Evolutionary conservation across 2,797 vertebrate genomes (phyloP).

Genomic region (Babyrousa celebensis): DNA sequence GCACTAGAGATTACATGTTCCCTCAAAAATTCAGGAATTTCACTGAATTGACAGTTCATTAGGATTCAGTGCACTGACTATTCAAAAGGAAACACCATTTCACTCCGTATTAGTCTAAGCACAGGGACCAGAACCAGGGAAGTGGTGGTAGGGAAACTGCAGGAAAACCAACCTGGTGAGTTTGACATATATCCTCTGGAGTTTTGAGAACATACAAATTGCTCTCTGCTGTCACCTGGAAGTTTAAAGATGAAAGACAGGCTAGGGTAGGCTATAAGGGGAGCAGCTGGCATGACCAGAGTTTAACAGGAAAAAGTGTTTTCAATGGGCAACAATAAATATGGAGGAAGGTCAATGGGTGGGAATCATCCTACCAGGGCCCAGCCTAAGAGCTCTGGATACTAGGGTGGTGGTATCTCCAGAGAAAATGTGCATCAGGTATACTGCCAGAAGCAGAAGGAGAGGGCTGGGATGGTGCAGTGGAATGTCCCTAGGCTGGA

Average conservation of each 20-base stretch:
- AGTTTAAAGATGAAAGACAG: slow-evolving; percentile 27
- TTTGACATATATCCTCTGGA: background rate
- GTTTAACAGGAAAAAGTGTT: background rate
- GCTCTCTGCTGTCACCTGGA: background rate
- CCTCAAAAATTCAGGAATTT: slow-evolving; percentile 17
- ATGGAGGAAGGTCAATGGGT: background rate
- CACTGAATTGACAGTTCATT: background rate
- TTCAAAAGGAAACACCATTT: background rate
- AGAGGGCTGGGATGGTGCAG: background rate
- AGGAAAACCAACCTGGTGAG: background rate
- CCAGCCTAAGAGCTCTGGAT: background rate
- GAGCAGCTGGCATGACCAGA: background rate
- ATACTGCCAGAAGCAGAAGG: background rate
- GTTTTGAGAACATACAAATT: background rate
- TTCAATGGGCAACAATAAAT: slow-evolving; percentile 11
- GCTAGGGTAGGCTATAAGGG: background rate
- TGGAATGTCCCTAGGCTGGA: background rate
- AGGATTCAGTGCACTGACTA: background rate
- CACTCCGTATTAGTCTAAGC: background rate
- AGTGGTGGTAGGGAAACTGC: background rate
- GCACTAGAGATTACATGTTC: background rate
- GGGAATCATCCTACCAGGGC: background rate
- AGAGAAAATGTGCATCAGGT: background rate
- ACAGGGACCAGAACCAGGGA: background rate
- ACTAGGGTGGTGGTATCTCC: background rate